Evolutionary conservation across 2,797 vertebrate genomes (phyloP).

Genomic region (Psittacula derbiana): DNA sequence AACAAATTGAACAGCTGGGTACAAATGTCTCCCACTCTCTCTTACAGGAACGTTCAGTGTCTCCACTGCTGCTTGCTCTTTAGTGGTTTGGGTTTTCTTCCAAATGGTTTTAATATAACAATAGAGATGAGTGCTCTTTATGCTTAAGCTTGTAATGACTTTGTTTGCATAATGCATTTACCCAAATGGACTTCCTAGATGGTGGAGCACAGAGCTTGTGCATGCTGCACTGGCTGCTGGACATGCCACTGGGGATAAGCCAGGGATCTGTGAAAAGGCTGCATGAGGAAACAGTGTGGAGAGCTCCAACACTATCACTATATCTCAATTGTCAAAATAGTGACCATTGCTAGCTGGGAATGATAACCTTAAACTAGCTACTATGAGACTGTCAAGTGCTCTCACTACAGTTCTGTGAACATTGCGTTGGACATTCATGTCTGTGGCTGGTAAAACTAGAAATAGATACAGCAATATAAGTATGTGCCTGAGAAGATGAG

Average conservation of each 20-base stretch:
- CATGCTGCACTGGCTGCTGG: neutral
- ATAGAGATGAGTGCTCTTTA: neutral
- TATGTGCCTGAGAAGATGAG: neutral
- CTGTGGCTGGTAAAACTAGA: neutral
- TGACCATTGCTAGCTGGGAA: neutral
- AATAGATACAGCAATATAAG: neutral
- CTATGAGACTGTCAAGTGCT: neutral
- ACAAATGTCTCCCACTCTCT: neutral
- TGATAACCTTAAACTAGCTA: neutral
- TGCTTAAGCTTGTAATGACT: conserved; percentile 1
- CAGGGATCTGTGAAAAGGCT: neutral
- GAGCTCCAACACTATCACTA: neutral
- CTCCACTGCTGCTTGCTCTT: neutral
- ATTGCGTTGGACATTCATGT: neutral
- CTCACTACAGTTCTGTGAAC: neutral
- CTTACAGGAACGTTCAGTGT: neutral
- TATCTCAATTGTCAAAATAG: neutral
- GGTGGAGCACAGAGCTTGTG: neutral
- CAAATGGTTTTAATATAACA: neutral
- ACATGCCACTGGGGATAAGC: neutral
- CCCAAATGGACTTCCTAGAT: neutral
- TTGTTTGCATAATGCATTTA: conserved; percentile 8
- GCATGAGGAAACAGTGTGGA: neutral
- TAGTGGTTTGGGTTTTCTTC: neutral
- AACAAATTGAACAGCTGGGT: neutral